Conservation (phyloP, 2,113 vertebrate genomes). For the Dissostichus mawsoni region DNA sequence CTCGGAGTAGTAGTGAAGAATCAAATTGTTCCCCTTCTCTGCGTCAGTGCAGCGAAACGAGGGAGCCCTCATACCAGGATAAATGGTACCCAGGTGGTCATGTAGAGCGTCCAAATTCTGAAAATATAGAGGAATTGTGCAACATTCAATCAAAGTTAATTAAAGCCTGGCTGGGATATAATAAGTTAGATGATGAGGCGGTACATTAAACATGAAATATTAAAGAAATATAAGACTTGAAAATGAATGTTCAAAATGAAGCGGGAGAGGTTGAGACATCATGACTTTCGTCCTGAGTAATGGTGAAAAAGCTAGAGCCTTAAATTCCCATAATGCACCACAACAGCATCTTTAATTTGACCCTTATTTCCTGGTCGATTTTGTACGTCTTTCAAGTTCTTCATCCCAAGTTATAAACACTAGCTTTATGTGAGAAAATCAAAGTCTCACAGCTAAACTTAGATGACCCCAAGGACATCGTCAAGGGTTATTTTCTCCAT, state of each 20-base stretch:
- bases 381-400: background rate
- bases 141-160: background rate
- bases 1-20: conserved; percentile 98
- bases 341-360: background rate
- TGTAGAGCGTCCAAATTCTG: conserved; percentile 98
- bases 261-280: background rate
- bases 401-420: background rate
- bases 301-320: background rate
- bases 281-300: background rate
- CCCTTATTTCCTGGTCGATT: background rate
- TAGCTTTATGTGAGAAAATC: background rate
- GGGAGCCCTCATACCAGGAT: conserved; percentile 97
- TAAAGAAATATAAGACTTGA: background rate
- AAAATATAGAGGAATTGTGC: conserved; percentile 32
- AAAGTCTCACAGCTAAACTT: background rate
- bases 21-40: conserved; percentile 95
- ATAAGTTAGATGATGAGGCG: background rate
- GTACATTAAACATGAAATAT: conserved; percentile 11
- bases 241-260: background rate
- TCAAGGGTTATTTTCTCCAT: background rate
- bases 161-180: background rate
- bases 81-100: conserved; percentile 98
- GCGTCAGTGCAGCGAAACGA: conserved; percentile 98
- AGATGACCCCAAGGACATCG: conserved; percentile 2
- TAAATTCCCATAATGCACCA: conserved; percentile 9